Evolutionary conservation across 2,888 invertebrate species (phyloP).

Genomic region (Dynastes grantii): DNA sequence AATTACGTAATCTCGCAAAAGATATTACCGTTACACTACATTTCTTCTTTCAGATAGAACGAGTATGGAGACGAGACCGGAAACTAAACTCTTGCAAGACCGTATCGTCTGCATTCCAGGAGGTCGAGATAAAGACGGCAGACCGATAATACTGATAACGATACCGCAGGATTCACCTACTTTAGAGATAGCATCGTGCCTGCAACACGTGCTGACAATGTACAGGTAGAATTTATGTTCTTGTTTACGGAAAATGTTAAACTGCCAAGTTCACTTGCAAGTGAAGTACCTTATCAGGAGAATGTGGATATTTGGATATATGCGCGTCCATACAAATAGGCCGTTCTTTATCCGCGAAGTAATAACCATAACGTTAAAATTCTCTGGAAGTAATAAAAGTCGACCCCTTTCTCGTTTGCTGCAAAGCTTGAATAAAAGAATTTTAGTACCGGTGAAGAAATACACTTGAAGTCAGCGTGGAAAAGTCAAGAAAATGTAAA

Average conservation of each 20-base stretch:
- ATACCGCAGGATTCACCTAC: conserved; percentile 75
- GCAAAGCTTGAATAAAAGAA: too few species aligned
- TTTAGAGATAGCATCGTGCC: conserved; percentile 66
- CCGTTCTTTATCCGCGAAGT: neutral
- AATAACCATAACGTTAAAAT: neutral
- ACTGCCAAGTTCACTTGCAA: conserved; percentile 2
- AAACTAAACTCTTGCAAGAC: conserved; percentile 70
- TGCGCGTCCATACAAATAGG: neutral
- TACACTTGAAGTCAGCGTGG: too few species aligned
- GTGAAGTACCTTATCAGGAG: neutral
- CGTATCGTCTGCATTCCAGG: conserved; percentile 78
- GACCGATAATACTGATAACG: conserved; percentile 77
- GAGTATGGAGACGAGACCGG: conserved; percentile 51
- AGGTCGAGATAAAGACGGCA: conserved; percentile 78
- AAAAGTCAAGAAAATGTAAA: too few species aligned
- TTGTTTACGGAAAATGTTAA: conserved; percentile 24
- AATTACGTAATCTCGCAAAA: conserved; percentile 8
- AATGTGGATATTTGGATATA: neutral
- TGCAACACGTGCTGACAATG: conserved; percentile 73
- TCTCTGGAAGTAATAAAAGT: neutral
- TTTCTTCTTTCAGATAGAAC: conserved; percentile 44
- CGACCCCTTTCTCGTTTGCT: neutral
- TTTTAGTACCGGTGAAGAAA: too few species aligned
- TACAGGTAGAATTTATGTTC: conserved; percentile 71
- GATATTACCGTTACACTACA: conserved; percentile 5